These are phyloP conservation scores for Cynoglossus semilaevis DNA, from an alignment of 2,113 vertebrate species.

Conservation along the genomic window DNA sequence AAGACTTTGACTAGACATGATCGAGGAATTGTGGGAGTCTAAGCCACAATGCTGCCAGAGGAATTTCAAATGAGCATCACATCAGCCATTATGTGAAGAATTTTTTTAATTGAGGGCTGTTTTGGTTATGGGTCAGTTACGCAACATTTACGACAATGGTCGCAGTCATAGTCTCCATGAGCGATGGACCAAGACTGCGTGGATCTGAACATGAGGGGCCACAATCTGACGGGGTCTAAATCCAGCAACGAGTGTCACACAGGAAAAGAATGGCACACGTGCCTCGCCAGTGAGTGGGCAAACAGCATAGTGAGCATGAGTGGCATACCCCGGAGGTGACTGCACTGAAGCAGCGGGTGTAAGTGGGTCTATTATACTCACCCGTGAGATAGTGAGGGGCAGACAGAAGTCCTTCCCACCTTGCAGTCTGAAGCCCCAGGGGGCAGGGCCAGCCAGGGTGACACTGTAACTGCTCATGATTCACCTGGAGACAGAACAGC, in stretches of 20 bases:
- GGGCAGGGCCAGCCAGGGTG: constrained; percentile 87
- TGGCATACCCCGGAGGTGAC: constrained; percentile 53
- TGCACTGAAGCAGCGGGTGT: constrained; percentile 37
- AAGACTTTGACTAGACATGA: no score
- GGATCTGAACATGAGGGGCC: constrained; percentile 19
- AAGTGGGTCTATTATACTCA: constrained; percentile 68
- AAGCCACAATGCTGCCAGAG: no score
- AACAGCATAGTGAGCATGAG: constrained; percentile 37
- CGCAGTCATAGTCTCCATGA: not conserved
- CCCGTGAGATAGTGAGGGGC: constrained; percentile 92
- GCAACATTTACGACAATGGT: constrained; percentile 36
- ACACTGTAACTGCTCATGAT: constrained; percentile 95
- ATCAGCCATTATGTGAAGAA: not conserved
- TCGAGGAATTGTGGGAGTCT: no score
- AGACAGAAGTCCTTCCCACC: constrained; percentile 98
- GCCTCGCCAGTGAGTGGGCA: constrained; percentile 44
- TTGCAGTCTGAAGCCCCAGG: constrained; percentile 98
- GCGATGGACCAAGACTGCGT: constrained; percentile 7
- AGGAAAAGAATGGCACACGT: constrained; percentile 21
- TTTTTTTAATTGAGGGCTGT: constrained; percentile 14
- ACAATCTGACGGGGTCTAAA: constrained; percentile 34
- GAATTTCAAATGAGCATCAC: no score
- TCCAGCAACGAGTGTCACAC: constrained; percentile 36
- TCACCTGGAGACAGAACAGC: constrained; percentile 45
- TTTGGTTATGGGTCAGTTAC: constrained; percentile 17